phyloP scores from a whole-genome alignment of 1,140 invertebrate genomes.

The Trichonephila clavipes region DNA sequence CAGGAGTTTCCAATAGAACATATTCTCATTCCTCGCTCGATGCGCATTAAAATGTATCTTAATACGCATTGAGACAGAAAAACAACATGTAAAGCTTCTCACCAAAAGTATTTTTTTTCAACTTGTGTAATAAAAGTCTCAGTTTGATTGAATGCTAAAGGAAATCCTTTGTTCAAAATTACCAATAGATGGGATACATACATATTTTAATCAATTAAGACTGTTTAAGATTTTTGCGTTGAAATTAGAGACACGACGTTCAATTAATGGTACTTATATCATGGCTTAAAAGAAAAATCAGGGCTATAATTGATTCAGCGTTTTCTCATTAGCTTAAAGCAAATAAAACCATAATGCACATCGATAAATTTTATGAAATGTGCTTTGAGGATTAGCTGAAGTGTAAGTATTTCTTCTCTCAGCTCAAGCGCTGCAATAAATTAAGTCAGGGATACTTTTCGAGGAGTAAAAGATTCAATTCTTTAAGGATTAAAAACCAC shows the following conservation, averaged over 20 bases:
- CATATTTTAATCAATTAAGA: not conserved
- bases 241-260: not conserved
- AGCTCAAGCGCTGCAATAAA: not conserved
- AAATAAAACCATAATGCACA: conserved; percentile 12
- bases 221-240: not conserved
- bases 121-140: not conserved
- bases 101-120: not conserved
- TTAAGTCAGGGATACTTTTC: conserved; percentile 6
- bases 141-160: not conserved
- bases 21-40: too few species aligned
- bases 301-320: not conserved
- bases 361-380: conserved; percentile 35
- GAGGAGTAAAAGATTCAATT: not conserved
- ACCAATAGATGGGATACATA: not conserved
- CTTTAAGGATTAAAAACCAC: conserved; percentile 22
- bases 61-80: too few species aligned
- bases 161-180: not conserved
- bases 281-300: not conserved
- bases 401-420: not conserved
- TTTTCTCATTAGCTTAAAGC: conserved; percentile 15
- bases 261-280: conserved; percentile 6
- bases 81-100: too few species aligned
- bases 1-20: too few species aligned
- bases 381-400: not conserved
- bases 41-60: too few species aligned